phyloP scores from a whole-genome alignment of 2,888 invertebrate species.

The Podabrus alpinus region DNA sequence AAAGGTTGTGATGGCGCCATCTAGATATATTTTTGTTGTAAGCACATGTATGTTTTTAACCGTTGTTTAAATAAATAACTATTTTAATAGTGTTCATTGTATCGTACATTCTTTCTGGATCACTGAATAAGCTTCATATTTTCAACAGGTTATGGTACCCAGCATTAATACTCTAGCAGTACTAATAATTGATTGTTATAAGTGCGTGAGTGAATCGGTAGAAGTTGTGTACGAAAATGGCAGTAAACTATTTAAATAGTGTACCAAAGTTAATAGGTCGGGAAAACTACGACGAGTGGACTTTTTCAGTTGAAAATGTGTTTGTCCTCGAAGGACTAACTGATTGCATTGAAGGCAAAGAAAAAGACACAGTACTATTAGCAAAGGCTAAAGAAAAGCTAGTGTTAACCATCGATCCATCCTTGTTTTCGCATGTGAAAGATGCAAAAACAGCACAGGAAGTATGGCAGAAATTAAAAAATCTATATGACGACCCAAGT shows the following conservation, averaged over 20 bases:
- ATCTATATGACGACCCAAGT: slow-evolving; percentile 39
- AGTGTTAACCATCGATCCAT: slow-evolving; percentile 38
- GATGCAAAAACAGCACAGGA: slow-evolving; percentile 18
- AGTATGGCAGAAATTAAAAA: slow-evolving; percentile 37
- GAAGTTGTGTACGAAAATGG: too few relatives aligned
- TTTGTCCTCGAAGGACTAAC: slow-evolving; percentile 31
- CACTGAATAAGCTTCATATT: too few relatives aligned
- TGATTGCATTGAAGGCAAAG: slow-evolving; percentile 25
- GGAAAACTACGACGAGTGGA: slow-evolving; percentile 38
- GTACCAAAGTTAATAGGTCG: slow-evolving; percentile 30
- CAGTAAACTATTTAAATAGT: slow-evolving; percentile 16
- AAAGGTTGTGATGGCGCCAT: too few relatives aligned
- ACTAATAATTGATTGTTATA: too few relatives aligned
- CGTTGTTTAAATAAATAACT: too few relatives aligned
- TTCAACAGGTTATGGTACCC: too few relatives aligned
- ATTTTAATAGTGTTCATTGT: too few relatives aligned
- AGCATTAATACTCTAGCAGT: too few relatives aligned
- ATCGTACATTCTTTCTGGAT: too few relatives aligned
- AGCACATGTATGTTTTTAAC: too few relatives aligned
- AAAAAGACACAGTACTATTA: slow-evolving; percentile 20
- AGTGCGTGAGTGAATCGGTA: too few relatives aligned
- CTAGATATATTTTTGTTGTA: too few relatives aligned
- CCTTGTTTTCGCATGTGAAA: slow-evolving; percentile 37
- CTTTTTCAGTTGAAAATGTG: slow-evolving; percentile 33
- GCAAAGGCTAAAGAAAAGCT: slow-evolving; percentile 40